Evolutionary conservation across 1,140 invertebrate species (phyloP).

Genomic region (Hyles euphorbiae): DNA sequence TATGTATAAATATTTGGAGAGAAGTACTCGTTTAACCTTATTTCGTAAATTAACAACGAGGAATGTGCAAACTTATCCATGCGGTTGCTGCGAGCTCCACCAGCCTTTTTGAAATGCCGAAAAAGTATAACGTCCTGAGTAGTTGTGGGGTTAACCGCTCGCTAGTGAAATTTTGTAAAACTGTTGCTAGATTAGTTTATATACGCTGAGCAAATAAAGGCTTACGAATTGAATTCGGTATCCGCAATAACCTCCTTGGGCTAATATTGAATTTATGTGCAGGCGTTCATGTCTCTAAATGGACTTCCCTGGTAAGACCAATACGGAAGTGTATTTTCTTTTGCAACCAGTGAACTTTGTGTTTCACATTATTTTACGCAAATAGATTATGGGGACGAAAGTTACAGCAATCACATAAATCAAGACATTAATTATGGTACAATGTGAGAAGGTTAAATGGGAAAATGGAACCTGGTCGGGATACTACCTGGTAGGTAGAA

Average conservation of each 20-base stretch:
- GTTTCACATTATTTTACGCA: too few species aligned
- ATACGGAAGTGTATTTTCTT: too few species aligned
- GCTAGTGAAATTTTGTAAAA: constrained; percentile 1
- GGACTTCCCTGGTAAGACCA: too few species aligned
- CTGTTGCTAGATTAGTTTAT: constrained; percentile 8
- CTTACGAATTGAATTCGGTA: constrained; percentile 6
- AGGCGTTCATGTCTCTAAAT: too few species aligned
- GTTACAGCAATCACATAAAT: too few species aligned
- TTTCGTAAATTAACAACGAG: constrained; percentile 58
- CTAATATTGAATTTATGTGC: constrained; percentile 5
- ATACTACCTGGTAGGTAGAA: too few species aligned
- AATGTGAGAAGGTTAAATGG: too few species aligned
- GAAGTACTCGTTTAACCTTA: constrained; percentile 48
- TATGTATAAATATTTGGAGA: constrained; percentile 57
- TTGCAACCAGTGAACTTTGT: too few species aligned
- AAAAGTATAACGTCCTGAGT: too few species aligned
- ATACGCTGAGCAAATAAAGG: constrained; percentile 6
- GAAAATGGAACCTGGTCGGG: too few species aligned
- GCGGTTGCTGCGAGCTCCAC: background rate
- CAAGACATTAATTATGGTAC: too few species aligned
- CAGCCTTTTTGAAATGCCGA: background rate
- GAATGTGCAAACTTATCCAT: constrained; percentile 7
- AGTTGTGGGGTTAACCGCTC: background rate
- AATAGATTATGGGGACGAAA: too few species aligned
- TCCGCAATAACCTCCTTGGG: constrained; percentile 3